These are phyloP conservation scores for Incurvaria masculella DNA, from an alignment of 2,888 invertebrate genomes.

Conservation along the genomic window DNA sequence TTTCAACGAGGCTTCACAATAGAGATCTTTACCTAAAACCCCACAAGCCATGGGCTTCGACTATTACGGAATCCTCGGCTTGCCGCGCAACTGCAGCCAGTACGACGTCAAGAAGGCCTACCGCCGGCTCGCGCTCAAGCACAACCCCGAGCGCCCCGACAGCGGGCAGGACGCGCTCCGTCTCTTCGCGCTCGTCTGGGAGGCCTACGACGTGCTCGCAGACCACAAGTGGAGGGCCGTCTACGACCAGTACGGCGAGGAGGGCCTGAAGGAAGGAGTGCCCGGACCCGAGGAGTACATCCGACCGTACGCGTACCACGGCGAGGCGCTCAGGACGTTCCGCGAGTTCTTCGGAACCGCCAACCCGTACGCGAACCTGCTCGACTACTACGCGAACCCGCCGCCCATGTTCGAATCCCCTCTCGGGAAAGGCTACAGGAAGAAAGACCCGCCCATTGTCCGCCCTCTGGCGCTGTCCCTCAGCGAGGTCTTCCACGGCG, in stretches of 20 bases:
- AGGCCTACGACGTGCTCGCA: slow-evolving; percentile 77
- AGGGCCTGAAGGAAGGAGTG: slow-evolving; percentile 78
- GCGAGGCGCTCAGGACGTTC: slow-evolving; percentile 70
- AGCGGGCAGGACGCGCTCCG: slow-evolving; percentile 43
- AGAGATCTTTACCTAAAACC: no score
- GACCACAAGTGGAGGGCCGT: slow-evolving; percentile 67
- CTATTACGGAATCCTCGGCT: slow-evolving; percentile 73
- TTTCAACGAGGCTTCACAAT: no score
- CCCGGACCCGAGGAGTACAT: slow-evolving; percentile 66
- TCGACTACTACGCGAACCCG: slow-evolving; percentile 63
- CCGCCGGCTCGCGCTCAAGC: slow-evolving; percentile 53
- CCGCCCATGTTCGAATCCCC: slow-evolving; percentile 60
- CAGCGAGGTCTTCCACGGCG: slow-evolving; percentile 65
- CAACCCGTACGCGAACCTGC: slow-evolving; percentile 77
- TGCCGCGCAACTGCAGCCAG: slow-evolving; percentile 62
- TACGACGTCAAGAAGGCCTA: slow-evolving; percentile 71
- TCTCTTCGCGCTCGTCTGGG: slow-evolving; percentile 64
- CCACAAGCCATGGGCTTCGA: slow-evolving; percentile 76
- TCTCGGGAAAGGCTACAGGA: slow-evolving; percentile 59
- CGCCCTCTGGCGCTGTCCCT: slow-evolving; percentile 48
- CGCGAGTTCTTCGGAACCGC: slow-evolving; percentile 79
- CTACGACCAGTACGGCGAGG: slow-evolving; percentile 88
- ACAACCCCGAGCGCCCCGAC: slow-evolving; percentile 56
- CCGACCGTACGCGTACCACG: slow-evolving; percentile 77
- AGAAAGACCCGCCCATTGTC: slow-evolving; percentile 52